phyloP scores from a whole-genome alignment of 2,113 vertebrate genomes.

The Oxyura jamaicensis region DNA sequence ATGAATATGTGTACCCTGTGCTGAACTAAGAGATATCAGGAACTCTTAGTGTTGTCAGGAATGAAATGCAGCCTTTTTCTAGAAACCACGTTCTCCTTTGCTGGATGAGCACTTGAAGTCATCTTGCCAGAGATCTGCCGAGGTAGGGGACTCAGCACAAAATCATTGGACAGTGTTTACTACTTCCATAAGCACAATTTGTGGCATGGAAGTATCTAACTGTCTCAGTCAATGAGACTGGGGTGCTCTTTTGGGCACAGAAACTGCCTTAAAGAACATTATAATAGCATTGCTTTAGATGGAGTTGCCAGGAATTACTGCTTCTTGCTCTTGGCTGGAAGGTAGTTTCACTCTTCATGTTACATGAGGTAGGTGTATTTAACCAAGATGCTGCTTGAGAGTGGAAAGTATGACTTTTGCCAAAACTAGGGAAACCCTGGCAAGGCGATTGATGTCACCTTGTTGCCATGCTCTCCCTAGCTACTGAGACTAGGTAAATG shows the following conservation, averaged over 20 bases:
- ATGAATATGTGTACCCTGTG: background rate
- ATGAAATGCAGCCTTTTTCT: background rate
- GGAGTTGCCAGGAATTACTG: background rate
- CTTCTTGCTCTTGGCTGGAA: background rate
- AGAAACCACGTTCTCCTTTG: background rate
- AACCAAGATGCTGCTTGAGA: background rate
- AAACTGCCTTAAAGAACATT: background rate
- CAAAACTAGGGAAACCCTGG: background rate
- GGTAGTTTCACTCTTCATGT: background rate
- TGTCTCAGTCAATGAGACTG: background rate
- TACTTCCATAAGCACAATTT: background rate
- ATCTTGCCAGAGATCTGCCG: background rate
- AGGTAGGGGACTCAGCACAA: background rate
- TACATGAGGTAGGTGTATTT: background rate
- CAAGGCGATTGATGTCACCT: no score
- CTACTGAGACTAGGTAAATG: background rate
- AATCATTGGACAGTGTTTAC: background rate
- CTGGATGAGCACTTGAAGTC: background rate
- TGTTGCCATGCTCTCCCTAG: background rate
- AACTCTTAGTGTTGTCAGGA: background rate
- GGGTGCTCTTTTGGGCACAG: background rate
- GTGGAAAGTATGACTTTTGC: background rate
- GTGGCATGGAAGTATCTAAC: background rate
- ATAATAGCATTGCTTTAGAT: background rate
- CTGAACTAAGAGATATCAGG: background rate